phyloP scores from a whole-genome alignment of 2,797 vertebrate species.

The Vultur gryphus region DNA sequence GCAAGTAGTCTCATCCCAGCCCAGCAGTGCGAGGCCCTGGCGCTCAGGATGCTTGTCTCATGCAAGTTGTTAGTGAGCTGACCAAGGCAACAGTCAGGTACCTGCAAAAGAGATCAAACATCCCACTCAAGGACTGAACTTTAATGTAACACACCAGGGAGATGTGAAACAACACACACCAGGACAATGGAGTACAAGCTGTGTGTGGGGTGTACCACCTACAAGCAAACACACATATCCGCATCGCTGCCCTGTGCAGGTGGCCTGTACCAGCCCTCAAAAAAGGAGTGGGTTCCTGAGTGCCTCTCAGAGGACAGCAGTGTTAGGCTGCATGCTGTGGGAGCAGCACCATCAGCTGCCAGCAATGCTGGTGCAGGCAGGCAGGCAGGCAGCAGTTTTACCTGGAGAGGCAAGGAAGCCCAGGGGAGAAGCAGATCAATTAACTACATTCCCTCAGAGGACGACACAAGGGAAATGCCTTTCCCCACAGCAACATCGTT shows the following conservation, averaged over 20 bases:
- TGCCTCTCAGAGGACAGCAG: no score
- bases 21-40: not conserved
- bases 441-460: not conserved
- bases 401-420: not conserved
- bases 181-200: not conserved
- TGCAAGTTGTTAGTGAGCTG: not conserved
- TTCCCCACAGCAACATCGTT: not conserved
- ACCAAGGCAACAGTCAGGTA: slow-evolving; percentile 73
- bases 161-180: not conserved
- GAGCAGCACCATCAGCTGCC: not conserved
- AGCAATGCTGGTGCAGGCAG: not conserved
- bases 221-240: not conserved
- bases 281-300: not conserved
- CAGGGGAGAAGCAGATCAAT: not conserved
- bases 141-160: no score
- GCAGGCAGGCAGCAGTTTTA: not conserved
- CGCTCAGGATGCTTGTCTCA: not conserved
- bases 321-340: no score
- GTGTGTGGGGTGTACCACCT: not conserved
- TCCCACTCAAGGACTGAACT: not conserved
- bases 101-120: slow-evolving; percentile 30
- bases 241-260: not conserved
- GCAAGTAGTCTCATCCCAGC: slow-evolving; percentile 13
- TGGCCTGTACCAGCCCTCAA: no score
- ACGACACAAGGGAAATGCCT: not conserved